These are phyloP conservation scores for Triplophysa yarkandensis DNA, from an alignment of 2,797 vertebrate genomes.

Conservation along the genomic window DNA sequence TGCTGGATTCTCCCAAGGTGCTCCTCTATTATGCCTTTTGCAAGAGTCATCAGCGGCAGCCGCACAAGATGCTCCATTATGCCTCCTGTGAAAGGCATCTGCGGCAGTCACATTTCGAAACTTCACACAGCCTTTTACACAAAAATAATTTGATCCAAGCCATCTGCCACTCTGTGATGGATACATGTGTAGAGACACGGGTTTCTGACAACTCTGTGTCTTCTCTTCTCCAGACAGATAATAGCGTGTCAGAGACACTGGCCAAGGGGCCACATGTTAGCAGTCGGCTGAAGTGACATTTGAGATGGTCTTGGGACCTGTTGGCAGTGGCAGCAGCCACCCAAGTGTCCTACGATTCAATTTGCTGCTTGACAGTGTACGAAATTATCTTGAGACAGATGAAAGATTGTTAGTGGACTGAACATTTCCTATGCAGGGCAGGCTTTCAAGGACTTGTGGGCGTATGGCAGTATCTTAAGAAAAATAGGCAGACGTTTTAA, in stretches of 20 bases:
- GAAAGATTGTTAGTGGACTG: slow-evolving; percentile 69
- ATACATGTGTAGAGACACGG: slow-evolving; percentile 61
- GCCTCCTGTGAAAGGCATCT: slow-evolving; percentile 57
- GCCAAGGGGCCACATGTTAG: slow-evolving; percentile 68
- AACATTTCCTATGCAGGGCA: slow-evolving; percentile 36
- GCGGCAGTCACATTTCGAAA: slow-evolving; percentile 56
- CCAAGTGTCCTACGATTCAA: slow-evolving; percentile 72
- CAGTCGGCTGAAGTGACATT: slow-evolving; percentile 72
- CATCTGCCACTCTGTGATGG: slow-evolving; percentile 61
- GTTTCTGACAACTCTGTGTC: slow-evolving; percentile 62
- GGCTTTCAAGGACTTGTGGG: slow-evolving; percentile 26
- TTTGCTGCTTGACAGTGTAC: slow-evolving; percentile 72
- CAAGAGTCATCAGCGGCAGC: slow-evolving; percentile 54
- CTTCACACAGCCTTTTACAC: slow-evolving; percentile 61
- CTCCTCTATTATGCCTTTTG: slow-evolving; percentile 59
- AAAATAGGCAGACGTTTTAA: background rate
- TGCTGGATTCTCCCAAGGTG: slow-evolving; percentile 58
- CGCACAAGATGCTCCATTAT: slow-evolving; percentile 59
- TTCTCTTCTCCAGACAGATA: slow-evolving; percentile 62
- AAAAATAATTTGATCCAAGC: slow-evolving; percentile 60
- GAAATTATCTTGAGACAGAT: slow-evolving; percentile 76
- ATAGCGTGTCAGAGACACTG: slow-evolving; percentile 66
- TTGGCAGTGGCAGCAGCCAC: slow-evolving; percentile 68
- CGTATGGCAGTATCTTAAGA: background rate
- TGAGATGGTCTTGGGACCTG: slow-evolving; percentile 68